Conservation (phyloP, 2,888 invertebrate genomes). For the Cataglyphis cursor region DNA sequence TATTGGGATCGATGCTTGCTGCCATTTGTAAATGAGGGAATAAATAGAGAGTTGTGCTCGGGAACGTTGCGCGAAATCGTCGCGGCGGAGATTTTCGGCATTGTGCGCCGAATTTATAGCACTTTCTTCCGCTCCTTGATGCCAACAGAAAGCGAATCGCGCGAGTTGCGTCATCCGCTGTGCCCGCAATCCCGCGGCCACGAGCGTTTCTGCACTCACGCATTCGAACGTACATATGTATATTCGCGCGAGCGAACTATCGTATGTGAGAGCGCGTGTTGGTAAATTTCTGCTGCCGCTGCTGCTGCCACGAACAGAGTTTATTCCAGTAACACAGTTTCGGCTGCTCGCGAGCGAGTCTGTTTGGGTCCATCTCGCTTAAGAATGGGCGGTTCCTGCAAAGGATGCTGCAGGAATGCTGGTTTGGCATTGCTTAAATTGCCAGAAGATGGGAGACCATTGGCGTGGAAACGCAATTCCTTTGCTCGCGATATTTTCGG, state of each 20-base stretch:
- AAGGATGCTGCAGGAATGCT: conserved; percentile 74
- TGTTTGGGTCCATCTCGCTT: conserved; percentile 82
- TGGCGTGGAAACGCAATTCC: conserved; percentile 45
- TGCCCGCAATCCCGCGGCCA: background rate
- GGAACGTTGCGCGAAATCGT: conserved; percentile 42
- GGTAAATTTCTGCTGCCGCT: conserved; percentile 75
- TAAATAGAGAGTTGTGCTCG: conserved; percentile 51
- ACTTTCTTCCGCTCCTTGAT: conserved; percentile 81
- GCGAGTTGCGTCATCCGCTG: conserved; percentile 38
- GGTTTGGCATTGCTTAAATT: conserved; percentile 44
- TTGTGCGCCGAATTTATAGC: conserved; percentile 79
- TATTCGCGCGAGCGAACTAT: conserved; percentile 35
- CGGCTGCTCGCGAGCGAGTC: conserved; percentile 77
- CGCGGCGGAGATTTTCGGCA: conserved; percentile 58
- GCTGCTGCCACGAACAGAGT: conserved; percentile 75
- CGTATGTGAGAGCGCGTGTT: conserved; percentile 34
- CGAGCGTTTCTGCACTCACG: conserved; percentile 6
- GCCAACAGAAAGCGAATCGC: conserved; percentile 80
- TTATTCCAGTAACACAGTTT: conserved; percentile 85
- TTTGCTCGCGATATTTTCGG: background rate
- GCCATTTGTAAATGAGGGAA: conserved; percentile 60
- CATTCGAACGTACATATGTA: conserved; percentile 58
- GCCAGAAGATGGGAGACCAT: conserved; percentile 59
- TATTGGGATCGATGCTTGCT: conserved; percentile 75
- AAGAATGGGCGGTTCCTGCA: conserved; percentile 78